phyloP scores from a whole-genome alignment of 1,140 invertebrate genomes.

The Stenopsyche tienmushanensis region DNA sequence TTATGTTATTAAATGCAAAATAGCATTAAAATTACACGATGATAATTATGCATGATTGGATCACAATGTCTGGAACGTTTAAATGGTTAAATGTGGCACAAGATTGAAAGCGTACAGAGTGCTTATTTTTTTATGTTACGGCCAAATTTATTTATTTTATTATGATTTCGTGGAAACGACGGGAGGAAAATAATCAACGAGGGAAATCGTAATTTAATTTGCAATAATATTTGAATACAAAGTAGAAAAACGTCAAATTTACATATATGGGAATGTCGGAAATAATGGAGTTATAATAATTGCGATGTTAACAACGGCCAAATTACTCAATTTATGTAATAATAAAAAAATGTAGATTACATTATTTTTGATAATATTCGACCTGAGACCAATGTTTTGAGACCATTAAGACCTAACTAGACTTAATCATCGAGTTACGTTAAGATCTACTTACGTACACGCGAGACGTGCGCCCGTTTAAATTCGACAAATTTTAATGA shows the following conservation, averaged over 20 bases:
- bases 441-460: not conserved
- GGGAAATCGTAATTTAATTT: not conserved
- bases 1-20: too few species aligned
- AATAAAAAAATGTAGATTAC: not conserved
- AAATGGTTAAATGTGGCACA: too few species aligned
- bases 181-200: not conserved
- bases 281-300: not conserved
- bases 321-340: not conserved
- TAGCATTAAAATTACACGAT: too few species aligned
- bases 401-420: not conserved
- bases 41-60: too few species aligned
- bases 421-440: not conserved
- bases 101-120: too few species aligned
- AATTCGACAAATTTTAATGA: not conserved
- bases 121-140: too few species aligned
- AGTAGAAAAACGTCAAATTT: too few species aligned
- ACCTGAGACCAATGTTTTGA: not conserved
- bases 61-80: too few species aligned
- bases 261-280: not conserved
- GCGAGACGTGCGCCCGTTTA: not conserved
- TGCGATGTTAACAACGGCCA: not conserved
- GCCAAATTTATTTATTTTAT: too few species aligned
- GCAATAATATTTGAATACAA: not conserved
- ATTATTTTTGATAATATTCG: not conserved
- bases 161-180: too few species aligned